phyloP scores from a whole-genome alignment of 2,797 vertebrate species.

The Amphiprion clarkii region DNA sequence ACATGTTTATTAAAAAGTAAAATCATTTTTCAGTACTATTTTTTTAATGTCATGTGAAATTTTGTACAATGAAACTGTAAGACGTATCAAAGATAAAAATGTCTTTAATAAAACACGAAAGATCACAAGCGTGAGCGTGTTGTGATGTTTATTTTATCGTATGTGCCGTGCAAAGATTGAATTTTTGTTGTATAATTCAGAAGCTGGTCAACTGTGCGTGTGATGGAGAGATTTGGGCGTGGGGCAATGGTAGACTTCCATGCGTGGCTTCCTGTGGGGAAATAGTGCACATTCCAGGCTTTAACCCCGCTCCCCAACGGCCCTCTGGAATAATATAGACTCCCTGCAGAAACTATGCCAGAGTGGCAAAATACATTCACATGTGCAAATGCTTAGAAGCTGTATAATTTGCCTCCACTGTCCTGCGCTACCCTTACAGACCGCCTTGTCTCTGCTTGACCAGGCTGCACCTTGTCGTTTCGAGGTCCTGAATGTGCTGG shows the following conservation, averaged over 20 bases:
- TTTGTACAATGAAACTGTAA: slow-evolving; percentile 65
- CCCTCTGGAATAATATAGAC: slow-evolving; percentile 77
- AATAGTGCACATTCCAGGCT: slow-evolving; percentile 83
- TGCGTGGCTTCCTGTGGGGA: slow-evolving; percentile 80
- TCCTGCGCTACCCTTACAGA: slow-evolving; percentile 19
- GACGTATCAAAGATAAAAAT: slow-evolving; percentile 57
- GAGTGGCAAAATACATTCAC: slow-evolving; percentile 51
- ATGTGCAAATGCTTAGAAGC: slow-evolving; percentile 57
- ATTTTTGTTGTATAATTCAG: slow-evolving; percentile 27
- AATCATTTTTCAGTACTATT: slow-evolving; percentile 59
- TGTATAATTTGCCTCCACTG: slow-evolving; percentile 19
- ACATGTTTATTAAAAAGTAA: slow-evolving; percentile 38
- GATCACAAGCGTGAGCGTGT: background rate
- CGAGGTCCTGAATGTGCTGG: background rate
- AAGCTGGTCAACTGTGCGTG: slow-evolving; percentile 36
- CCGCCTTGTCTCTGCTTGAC: background rate
- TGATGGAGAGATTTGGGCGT: slow-evolving; percentile 74
- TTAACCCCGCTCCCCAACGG: slow-evolving; percentile 73
- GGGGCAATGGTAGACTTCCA: slow-evolving; percentile 72
- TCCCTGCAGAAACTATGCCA: slow-evolving; percentile 56
- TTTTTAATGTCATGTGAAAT: slow-evolving; percentile 74
- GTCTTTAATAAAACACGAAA: slow-evolving; percentile 73
- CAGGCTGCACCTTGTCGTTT: slow-evolving; percentile 1
- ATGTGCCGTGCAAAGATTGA: background rate
- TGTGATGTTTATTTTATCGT: slow-evolving; percentile 12